Evolutionary conservation across 2,113 vertebrate species (phyloP), one percentile per base, ranked within the genome.

Genomic region (Pampusana beccarii): DNA sequence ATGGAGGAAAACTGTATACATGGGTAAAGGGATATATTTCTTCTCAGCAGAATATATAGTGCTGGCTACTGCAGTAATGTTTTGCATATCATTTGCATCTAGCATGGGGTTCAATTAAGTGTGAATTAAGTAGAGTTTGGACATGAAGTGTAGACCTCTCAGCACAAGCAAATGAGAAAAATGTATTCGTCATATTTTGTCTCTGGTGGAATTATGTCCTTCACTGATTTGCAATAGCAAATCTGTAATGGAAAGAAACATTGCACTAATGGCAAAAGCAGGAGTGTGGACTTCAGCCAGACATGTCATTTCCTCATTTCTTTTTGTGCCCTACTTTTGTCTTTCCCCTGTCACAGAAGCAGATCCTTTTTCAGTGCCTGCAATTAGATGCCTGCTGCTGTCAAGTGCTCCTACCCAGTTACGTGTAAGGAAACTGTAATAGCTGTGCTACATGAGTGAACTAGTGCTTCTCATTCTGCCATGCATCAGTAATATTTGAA

Each of bases 241-340:
- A 88, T 86, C 42, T 77, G 24, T 53, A 74, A 70, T 51, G 38
- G 71, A 71, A 78, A 24, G 23, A 88, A 94, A 60, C 10, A 21
- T 11, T 87, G 16, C 54, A 19, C 25, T 92, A 71, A 71, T 67
- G 33, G 60, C 33, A 84, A 58, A 64, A 80, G 40, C 72, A 80
- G 16, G 19, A 71, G 18, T 62, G 60, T 87, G 62, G 82, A 69
- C 36, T 82, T 88, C 38, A 67, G 57, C 61, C 73, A 89, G 53
- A 31, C 12, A 3, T 66, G 53, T 53, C 2, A 40, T 90, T 82
- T 88, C 88, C 50, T 90, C 9, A 2, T 93, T 92, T 90, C 16
- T 36, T 86, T 72, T 93, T 94, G 18, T 90, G 64, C 34, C 75
- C 46, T 88, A 44, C 81, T 95, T 92, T 80, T 94, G 25, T 61